Evolutionary conservation across 2,113 vertebrate genomes (phyloP), one percentile per base, ranked within the genome.

Genomic region (Phaethon lepturus): DNA sequence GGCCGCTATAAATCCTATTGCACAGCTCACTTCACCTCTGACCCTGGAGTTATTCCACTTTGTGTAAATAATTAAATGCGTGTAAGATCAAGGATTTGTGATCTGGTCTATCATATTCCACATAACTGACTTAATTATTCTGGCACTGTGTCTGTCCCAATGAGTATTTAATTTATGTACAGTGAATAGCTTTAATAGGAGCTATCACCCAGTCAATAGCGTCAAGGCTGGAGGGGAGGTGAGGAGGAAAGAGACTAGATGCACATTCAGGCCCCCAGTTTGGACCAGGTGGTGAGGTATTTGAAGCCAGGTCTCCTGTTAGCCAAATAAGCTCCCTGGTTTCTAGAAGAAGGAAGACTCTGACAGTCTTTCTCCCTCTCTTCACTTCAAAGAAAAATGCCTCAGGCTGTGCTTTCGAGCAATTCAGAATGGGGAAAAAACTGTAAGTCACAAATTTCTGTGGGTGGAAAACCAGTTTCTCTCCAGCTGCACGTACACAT

Each of bases 51-150:
- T 93, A 86, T 45, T 90, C 24, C 17, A 53, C 26, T 82, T 93
- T 31, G 15, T 86, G 62, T 45, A 84, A 95, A 90, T 73, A 94
- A 82, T 63, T 60, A 93, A 90, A 86, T 68, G 53, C 20, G 64
- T 75, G 17, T 49, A 64, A 78, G 26, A 85, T 72, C n/a, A 91
- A 91, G 55, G 52, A 87, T 85, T 67, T 93, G 68, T 78, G 93
- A 94, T 64, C n/a, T 71, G 60, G 42, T 78, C 69, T 85, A 75
- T 63, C 49, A 64, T 75, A 87, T 74, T 85, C 33, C 77, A 90
- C 62, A 75, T 64, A 91, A 87, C 20, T 83, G 52, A 85, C n/a
- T 89, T 85, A 82, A 92, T 93, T 87, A 91, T 87, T 93, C 52
- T 87, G 52, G 52, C 69, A 82, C 38, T 60, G 47, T 33, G 50